Evolutionary conservation across 53 echinoderm and acorn worm genomes (phyloP).

Genomic region (Astropecten irregularis): DNA sequence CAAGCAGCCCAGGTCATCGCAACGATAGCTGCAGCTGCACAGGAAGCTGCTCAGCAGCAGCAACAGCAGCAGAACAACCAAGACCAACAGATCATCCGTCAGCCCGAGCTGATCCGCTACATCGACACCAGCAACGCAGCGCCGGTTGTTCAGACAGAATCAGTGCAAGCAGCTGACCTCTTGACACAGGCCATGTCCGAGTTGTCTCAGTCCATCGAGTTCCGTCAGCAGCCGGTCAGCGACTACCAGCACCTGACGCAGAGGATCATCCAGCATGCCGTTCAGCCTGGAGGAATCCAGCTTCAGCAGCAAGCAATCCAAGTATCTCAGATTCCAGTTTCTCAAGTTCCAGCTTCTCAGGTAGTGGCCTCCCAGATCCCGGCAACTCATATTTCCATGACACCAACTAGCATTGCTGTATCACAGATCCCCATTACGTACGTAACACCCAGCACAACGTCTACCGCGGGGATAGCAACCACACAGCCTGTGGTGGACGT

Average conservation of each 20-base stretch:
- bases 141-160: slow-evolving; percentile 78
- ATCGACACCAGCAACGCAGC: slow-evolving; percentile 75
- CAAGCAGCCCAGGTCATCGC: slow-evolving; percentile 59
- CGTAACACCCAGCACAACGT: slow-evolving; percentile 50
- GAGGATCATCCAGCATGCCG: slow-evolving; percentile 78
- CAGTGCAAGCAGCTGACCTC: slow-evolving; percentile 89
- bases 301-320: slow-evolving; percentile 74
- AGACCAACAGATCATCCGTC: slow-evolving; percentile 40
- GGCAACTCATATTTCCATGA: neutral
- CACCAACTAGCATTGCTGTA: slow-evolving; percentile 49
- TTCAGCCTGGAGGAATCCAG: slow-evolving; percentile 63
- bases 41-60: slow-evolving; percentile 49
- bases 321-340: slow-evolving; percentile 63
- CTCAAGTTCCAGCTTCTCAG: slow-evolving; percentile 55
- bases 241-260: slow-evolving; percentile 90
- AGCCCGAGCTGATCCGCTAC: slow-evolving; percentile 68
- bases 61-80: slow-evolving; percentile 44
- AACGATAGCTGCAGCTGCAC: slow-evolving; percentile 64
- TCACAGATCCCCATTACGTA: slow-evolving; percentile 70
- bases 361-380: slow-evolving; percentile 52
- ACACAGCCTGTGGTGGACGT: slow-evolving; percentile 67
- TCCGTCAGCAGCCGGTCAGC: slow-evolving; percentile 60
- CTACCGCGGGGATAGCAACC: slow-evolving; percentile 56
- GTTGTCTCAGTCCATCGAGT: slow-evolving; percentile 87
- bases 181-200: slow-evolving; percentile 98